Base-by-base conservation (phyloP, 2,888 invertebrate species). In the Formica aserva region DNA sequence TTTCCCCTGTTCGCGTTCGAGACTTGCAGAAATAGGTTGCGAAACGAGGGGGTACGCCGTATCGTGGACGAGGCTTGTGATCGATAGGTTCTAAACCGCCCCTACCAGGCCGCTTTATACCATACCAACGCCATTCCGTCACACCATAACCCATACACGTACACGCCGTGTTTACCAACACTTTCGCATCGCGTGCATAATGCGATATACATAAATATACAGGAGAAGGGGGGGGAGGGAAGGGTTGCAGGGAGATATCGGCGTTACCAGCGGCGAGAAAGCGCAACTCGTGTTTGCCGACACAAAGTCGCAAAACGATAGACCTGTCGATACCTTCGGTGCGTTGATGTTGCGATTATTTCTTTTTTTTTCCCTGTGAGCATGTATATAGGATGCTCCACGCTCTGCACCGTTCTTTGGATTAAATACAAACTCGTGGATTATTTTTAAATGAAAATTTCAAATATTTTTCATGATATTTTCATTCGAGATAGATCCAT, bases 81-180 rank as follows among this genome's bases (percentile, higher is more conserved):
- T 92, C 92, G 92, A 92, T 92, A 92, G 91, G 89, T 88, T 90
- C 88, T 90, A 92, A 88, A 88, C 89, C 85, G 55, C 66, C 75
- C 78, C 72, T 80, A 71, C 72, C 71, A 78, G 85, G 78, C 83
- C 83, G 69, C 22, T 84, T 35, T 35, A 35, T 35, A 35, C 83
- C 83, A 86, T 82, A 80, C 84, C 76, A 74, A 76, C 78, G 77
- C 65, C 66, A 74, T 84, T 82, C 78, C 69, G 65, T 82, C 82
- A 85, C 85, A 83, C 85, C 85, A 71, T 86, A 86, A 82, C 71
- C 52, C 62, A 52, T 83, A 63, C 78, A 45, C 35, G 35, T 81
- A 82, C 84, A 45, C 35, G 29, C 35, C 52, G 22, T 87, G 85
- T 87, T 88, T 88, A 86, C 88, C 86, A 85, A 85, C 85, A 88